Conservation (phyloP, 2,797 vertebrate genomes). For the Petrocephalus sullivani region DNA sequence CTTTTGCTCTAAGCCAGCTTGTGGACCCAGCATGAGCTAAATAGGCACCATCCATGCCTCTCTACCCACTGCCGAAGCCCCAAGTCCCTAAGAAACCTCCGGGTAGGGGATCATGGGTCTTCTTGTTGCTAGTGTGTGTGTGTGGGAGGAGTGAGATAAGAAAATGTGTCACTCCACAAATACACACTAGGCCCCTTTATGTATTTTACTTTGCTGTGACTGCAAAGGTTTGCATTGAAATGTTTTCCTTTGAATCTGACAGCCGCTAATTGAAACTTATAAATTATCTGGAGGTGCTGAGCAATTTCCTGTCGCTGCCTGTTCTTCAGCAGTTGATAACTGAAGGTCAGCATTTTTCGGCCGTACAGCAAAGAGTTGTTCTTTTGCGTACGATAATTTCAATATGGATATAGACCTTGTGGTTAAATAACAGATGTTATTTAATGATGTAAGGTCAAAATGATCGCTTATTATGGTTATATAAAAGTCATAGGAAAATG, state of each 20-base stretch:
- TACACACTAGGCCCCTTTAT: neutral
- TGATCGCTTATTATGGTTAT: neutral
- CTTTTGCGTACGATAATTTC: conserved; percentile 11
- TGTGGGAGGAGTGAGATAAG: neutral
- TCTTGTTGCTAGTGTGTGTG: neutral
- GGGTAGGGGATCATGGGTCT: neutral
- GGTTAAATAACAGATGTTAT: neutral
- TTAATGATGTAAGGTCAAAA: neutral
- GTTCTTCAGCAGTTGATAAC: conserved; percentile 48
- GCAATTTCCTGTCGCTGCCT: conserved; percentile 40
- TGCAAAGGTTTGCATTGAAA: conserved; percentile 9
- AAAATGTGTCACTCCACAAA: neutral
- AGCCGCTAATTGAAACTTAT: conserved; percentile 57
- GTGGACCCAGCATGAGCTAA: conserved; percentile 4
- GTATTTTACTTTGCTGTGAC: neutral
- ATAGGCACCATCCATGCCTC: neutral
- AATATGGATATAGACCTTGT: conserved; percentile 1
- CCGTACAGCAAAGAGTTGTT: conserved; percentile 13
- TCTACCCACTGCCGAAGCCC: neutral
- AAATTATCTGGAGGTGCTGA: conserved; percentile 46
- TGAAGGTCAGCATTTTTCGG: conserved; percentile 34
- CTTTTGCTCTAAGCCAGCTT: neutral
- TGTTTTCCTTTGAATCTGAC: conserved; percentile 41
- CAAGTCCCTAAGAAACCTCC: neutral
- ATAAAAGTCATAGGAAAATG: neutral